Percentiles rank a stretch among this genome's conserved stretches.
Evolutionary conservation across 2,888 invertebrate genomes (phyloP).

Genomic region (Incurvaria masculella): DNA sequence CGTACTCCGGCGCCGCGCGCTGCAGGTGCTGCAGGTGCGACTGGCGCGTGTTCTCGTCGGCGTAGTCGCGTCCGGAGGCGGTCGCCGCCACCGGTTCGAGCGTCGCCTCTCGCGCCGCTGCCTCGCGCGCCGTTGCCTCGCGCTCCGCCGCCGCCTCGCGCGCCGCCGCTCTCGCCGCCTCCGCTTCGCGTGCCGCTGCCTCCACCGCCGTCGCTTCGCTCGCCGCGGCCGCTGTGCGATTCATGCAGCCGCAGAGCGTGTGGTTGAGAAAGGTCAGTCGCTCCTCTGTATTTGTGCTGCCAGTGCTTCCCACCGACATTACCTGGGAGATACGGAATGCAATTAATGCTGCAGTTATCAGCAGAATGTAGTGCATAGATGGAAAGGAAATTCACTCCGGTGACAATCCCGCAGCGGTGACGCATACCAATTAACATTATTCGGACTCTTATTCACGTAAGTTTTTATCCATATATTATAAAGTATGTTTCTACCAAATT

Average conservation of each 20-base stretch:
- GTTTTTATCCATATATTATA: too few species aligned
- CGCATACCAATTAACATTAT: too few species aligned
- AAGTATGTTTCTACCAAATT: too few species aligned
- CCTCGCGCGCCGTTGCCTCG: conserved; percentile 10
- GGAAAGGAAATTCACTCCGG: too few species aligned
- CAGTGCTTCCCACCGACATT: not conserved
- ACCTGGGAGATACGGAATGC: too few species aligned
- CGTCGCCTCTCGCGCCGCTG: conserved; percentile 11
- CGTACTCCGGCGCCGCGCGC: conserved; percentile 66
- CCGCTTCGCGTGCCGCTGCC: conserved; percentile 12
- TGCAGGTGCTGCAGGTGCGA: conserved; percentile 73
- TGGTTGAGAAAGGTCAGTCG: conserved; percentile 45
- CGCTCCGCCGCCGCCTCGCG: conserved; percentile 14
- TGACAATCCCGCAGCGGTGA: too few species aligned
- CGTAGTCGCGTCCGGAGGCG: conserved; percentile 29
- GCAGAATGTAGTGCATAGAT: too few species aligned
- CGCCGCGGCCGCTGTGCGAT: conserved; percentile 27
- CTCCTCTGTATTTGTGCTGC: conserved; percentile 18
- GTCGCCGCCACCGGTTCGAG: conserved; percentile 13
- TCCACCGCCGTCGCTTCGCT: conserved; percentile 14
- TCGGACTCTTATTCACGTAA: too few species aligned
- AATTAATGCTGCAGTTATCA: too few species aligned
- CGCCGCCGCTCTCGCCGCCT: conserved; percentile 10
- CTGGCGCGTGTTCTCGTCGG: conserved; percentile 66
- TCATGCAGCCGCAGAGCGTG: conserved; percentile 41